Evolutionary conservation across 1,140 invertebrate genomes (phyloP).

Genomic region (Brachionus paranguensis): DNA sequence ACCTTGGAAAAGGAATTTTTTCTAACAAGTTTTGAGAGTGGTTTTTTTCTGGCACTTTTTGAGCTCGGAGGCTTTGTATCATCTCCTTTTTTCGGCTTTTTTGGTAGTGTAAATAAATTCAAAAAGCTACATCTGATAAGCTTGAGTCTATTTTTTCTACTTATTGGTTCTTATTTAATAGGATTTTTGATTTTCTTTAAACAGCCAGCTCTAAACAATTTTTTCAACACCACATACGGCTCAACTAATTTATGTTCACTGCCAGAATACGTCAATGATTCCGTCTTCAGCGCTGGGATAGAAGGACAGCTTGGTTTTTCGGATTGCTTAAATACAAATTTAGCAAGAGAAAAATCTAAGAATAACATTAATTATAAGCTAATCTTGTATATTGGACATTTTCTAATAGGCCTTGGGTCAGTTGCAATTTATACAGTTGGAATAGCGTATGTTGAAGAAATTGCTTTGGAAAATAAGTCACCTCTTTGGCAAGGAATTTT

Average conservation of each 20-base stretch:
- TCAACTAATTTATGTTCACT: not conserved
- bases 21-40: not conserved
- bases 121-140: not conserved
- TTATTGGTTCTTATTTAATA: not conserved
- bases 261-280: not conserved
- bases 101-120: not conserved
- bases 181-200: not conserved
- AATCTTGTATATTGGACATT: not conserved
- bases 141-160: not conserved
- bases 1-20: slow-evolving; percentile 1
- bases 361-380: not conserved
- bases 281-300: not conserved
- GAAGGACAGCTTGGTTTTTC: not conserved
- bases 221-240: not conserved
- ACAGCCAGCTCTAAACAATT: not conserved
- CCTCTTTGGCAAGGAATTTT: not conserved
- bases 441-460: slow-evolving; percentile 27
- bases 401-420: not conserved
- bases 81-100: slow-evolving; percentile 7
- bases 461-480: not conserved
- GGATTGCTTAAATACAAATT: not conserved
- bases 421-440: slow-evolving; percentile 14
- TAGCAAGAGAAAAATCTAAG: not conserved
- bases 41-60: not conserved
- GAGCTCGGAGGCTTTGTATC: not conserved